Evolutionary conservation across 2,113 vertebrate genomes (phyloP).

Genomic region (Ranitomeya variabilis): DNA sequence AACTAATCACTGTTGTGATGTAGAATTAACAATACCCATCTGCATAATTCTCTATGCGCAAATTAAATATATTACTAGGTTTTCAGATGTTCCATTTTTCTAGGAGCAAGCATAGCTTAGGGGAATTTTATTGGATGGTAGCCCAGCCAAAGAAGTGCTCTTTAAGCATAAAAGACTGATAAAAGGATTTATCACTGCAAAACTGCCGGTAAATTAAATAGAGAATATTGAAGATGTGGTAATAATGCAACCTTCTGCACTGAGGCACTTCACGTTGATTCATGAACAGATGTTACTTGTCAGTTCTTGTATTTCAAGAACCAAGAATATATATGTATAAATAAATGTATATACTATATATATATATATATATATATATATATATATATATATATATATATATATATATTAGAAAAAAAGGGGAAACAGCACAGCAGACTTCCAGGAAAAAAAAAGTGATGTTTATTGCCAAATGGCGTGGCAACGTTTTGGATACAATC

Average conservation of each 20-base stretch:
- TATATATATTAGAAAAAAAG: no score
- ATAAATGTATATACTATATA: no score
- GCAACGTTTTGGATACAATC: no score
- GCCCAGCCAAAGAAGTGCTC: conserved; percentile 41
- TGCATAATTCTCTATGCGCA: conserved; percentile 1
- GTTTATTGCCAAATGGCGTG: no score
- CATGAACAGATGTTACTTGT: conserved; percentile 41
- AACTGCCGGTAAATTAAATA: conserved; percentile 49
- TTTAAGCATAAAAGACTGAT: conserved; percentile 44
- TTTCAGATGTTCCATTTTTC: conserved; percentile 46
- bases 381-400: no score
- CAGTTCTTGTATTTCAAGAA: conserved; percentile 8
- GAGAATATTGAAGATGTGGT: conserved; percentile 46
- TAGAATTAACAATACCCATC: conserved; percentile 20
- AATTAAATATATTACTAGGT: conserved; percentile 21
- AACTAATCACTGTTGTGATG: conserved; percentile 11
- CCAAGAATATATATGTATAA: background rate
- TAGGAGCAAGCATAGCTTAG: conserved; percentile 19
- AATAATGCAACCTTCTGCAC: conserved; percentile 31
- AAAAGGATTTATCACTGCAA: conserved; percentile 46
- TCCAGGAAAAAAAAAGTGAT: no score
- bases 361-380: background rate
- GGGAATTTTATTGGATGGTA: conserved; percentile 49
- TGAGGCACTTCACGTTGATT: conserved; percentile 14
- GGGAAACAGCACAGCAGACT: no score